These are phyloP conservation scores for Phymatocera aterrima DNA, from an alignment of 2,888 invertebrate genomes.

Conservation along the genomic window DNA sequence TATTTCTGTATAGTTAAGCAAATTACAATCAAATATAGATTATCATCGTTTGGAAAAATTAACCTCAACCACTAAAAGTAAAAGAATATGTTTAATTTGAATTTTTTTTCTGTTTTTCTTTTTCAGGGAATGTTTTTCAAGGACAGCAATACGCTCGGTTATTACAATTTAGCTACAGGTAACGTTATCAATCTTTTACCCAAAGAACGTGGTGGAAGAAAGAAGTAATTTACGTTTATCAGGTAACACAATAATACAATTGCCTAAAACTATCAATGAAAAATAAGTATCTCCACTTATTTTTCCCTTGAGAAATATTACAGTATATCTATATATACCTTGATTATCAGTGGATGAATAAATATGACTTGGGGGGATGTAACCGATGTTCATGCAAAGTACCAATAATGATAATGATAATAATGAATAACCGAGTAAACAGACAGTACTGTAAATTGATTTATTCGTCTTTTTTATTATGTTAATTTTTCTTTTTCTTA, in stretches of 20 bases:
- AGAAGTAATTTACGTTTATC: conserved; percentile 83
- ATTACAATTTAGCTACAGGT: conserved; percentile 94
- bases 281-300: background rate
- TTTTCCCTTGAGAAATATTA: too few species aligned
- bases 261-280: background rate
- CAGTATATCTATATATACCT: too few species aligned
- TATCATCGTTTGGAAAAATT: background rate
- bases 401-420: too few species aligned
- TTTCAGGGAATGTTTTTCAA: conserved; percentile 97
- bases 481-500: too few species aligned
- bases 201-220: conserved; percentile 98
- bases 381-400: too few species aligned
- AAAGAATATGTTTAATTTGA: background rate
- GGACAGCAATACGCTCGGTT: conserved; percentile 95
- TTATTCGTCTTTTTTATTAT: too few species aligned
- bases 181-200: conserved; percentile 91
- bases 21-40: too few species aligned
- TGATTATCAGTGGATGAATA: too few species aligned
- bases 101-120: conserved; percentile 23
- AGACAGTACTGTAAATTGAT: too few species aligned
- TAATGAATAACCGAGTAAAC: too few species aligned
- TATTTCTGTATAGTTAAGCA: background rate
- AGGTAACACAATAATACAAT: background rate
- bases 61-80: background rate
- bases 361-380: too few species aligned